Percentiles rank a stretch among this genome's conserved stretches.
Evolutionary conservation across 1,140 invertebrate species (phyloP).

Genomic region (Spodoptera frugiperda): DNA sequence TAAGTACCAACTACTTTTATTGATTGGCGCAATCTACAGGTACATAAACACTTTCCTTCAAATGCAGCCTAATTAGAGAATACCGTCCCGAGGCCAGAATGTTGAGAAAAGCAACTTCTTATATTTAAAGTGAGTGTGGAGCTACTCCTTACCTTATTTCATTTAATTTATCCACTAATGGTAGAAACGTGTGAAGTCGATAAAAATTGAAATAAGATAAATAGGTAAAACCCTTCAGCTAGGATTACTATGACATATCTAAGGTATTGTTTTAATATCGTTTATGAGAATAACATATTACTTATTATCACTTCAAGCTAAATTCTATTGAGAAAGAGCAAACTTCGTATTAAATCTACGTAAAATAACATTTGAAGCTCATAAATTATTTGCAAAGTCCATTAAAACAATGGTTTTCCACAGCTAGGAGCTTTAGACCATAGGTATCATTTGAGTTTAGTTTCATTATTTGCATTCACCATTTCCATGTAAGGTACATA

Average conservation of each 20-base stretch:
- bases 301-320: constrained; percentile 72
- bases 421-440: constrained; percentile 41
- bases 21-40: constrained; percentile 79
- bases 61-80: constrained; percentile 66
- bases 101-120: constrained; percentile 73
- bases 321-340: constrained; percentile 65
- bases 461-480: constrained; percentile 46
- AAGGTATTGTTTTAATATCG: constrained; percentile 69
- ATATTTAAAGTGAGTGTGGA: constrained; percentile 62
- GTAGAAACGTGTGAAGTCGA: constrained; percentile 56
- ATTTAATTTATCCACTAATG: constrained; percentile 56
- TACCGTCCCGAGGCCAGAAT: constrained; percentile 68
- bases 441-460: constrained; percentile 46
- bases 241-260: constrained; percentile 65
- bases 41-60: constrained; percentile 77
- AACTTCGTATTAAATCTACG: constrained; percentile 67
- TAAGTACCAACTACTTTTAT: constrained; percentile 55
- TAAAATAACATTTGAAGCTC: constrained; percentile 71
- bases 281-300: constrained; percentile 74
- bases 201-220: constrained; percentile 69
- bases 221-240: constrained; percentile 60
- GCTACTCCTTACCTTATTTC: constrained; percentile 66
- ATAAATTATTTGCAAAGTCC: constrained; percentile 60
- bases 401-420: constrained; percentile 43
- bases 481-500: constrained; percentile 49